Percentiles rank a stretch among this genome's conserved stretches.
phyloP scores from a whole-genome alignment of 2,113 vertebrate genomes.

The Tylochromis polylepis region DNA sequence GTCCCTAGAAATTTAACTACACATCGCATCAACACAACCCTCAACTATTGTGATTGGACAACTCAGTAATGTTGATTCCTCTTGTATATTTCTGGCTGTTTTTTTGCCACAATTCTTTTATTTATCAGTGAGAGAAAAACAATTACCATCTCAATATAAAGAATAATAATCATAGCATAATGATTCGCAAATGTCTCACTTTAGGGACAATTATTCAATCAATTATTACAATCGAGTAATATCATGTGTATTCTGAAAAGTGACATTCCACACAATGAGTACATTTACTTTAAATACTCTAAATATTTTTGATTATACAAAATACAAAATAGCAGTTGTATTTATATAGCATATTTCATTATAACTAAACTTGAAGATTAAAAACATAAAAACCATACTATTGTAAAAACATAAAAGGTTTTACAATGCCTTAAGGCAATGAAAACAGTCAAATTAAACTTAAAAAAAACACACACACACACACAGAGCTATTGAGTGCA shows the following conservation, averaged over 20 bases:
- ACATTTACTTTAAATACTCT: too few relatives aligned
- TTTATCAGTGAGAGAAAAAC: too few relatives aligned
- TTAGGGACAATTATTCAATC: neutral
- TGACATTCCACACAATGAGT: neutral
- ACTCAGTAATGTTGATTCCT: too few relatives aligned
- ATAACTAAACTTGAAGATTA: neutral
- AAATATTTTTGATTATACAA: neutral
- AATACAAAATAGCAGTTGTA: neutral
- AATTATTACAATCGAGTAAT: neutral
- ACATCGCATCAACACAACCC: neutral
- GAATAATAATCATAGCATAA: neutral
- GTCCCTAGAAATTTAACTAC: neutral
- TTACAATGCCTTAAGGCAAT: neutral
- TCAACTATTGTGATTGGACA: neutral
- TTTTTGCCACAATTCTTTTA: too few relatives aligned
- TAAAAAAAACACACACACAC: fast-evolving
- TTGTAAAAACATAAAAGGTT: neutral
- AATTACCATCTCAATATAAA: neutral
- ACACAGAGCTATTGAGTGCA: neutral
- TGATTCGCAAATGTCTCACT: neutral
- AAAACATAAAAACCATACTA: neutral
- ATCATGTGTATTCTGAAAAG: neutral
- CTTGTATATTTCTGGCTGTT: too few relatives aligned
- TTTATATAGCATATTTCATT: neutral
- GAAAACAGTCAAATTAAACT: neutral